Evolutionary conservation across 1,140 invertebrate species (phyloP).

Genomic region (Cotesia typhae): DNA sequence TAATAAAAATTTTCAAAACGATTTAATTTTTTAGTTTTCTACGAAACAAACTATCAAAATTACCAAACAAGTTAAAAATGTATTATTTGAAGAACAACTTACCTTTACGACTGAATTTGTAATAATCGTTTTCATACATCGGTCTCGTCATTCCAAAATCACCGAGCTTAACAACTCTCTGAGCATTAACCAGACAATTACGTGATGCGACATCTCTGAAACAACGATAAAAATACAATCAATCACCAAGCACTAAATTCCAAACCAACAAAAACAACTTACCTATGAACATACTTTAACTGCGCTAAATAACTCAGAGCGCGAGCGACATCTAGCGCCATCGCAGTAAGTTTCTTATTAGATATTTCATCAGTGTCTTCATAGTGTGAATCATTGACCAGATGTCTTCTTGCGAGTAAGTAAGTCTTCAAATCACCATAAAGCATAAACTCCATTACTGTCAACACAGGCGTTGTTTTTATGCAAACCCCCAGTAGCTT

Average conservation of each 20-base stretch:
- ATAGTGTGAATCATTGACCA: slow-evolving; percentile 75
- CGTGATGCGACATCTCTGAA: slow-evolving; percentile 83
- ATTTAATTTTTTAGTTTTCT: too few species aligned
- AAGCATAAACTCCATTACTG: slow-evolving; percentile 94
- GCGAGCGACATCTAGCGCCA: slow-evolving; percentile 86
- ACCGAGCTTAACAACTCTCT: slow-evolving; percentile 84
- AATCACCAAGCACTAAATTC: too few species aligned
- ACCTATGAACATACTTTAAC: slow-evolving; percentile 82
- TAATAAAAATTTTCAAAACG: too few species aligned
- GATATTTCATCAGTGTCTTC: slow-evolving; percentile 80
- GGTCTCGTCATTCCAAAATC: slow-evolving; percentile 94
- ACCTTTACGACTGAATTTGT: slow-evolving; percentile 85
- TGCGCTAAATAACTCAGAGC: slow-evolving; percentile 84
- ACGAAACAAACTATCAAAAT: too few species aligned
- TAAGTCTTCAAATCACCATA: slow-evolving; percentile 92
- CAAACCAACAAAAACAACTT: slow-evolving; percentile 11
- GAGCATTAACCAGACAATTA: slow-evolving; percentile 88
- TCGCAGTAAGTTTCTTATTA: slow-evolving; percentile 79
- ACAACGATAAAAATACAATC: slow-evolving; percentile 31
- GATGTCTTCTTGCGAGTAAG: slow-evolving; percentile 81
- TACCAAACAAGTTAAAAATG: too few species aligned
- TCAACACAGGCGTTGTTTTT: slow-evolving; percentile 84
- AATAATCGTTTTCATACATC: slow-evolving; percentile 89
- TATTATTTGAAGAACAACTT: slow-evolving; percentile 15
- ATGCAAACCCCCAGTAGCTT: slow-evolving; percentile 87